Evolutionary conservation across 2,797 vertebrate genomes (phyloP).

Genomic region (Leptoclinus maculatus): DNA sequence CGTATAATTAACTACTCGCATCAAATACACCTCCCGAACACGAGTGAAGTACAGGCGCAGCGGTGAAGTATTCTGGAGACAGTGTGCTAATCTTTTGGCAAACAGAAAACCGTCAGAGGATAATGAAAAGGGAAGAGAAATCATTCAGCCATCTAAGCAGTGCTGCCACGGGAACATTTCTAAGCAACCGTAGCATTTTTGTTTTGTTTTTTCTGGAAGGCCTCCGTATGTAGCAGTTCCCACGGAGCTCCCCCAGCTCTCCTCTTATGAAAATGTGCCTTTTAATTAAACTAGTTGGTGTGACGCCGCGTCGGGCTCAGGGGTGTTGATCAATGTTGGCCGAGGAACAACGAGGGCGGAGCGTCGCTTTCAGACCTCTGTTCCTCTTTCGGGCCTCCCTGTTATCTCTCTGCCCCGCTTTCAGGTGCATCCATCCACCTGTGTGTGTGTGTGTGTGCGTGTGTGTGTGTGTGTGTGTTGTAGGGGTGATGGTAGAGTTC

Average conservation of each 20-base stretch:
- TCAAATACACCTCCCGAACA: constrained; percentile 14
- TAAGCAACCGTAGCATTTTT: background rate
- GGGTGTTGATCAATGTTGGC: constrained; percentile 37
- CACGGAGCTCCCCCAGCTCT: background rate
- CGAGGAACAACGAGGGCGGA: background rate
- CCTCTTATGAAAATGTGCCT: constrained; percentile 40
- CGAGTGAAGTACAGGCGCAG: constrained; percentile 10
- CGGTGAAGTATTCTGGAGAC: constrained; percentile 22
- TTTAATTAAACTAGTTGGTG: constrained; percentile 52
- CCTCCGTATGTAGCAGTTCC: constrained; percentile 6
- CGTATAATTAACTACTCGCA: constrained; percentile 48
- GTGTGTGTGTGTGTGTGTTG: background rate
- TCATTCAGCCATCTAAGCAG: constrained; percentile 13
- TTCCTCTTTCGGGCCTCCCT: constrained; percentile 17
- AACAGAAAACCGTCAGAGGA: constrained; percentile 21
- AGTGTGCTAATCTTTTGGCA: constrained; percentile 33
- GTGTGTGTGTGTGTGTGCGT: constrained; percentile 21
- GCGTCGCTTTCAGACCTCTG: constrained; percentile 20
- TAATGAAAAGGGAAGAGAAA: constrained; percentile 17
- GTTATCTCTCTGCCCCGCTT: constrained; percentile 43
- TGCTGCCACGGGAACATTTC: constrained; percentile 17
- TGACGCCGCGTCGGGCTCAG: constrained; percentile 8
- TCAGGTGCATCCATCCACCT: constrained; percentile 47
- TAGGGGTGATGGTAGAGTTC: constrained; percentile 33
- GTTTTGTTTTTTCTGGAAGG: constrained; percentile 7